Percentiles rank a stretch among this genome's conserved stretches.
phyloP scores from a whole-genome alignment of 2,113 vertebrate species.

The Caretta caretta region DNA sequence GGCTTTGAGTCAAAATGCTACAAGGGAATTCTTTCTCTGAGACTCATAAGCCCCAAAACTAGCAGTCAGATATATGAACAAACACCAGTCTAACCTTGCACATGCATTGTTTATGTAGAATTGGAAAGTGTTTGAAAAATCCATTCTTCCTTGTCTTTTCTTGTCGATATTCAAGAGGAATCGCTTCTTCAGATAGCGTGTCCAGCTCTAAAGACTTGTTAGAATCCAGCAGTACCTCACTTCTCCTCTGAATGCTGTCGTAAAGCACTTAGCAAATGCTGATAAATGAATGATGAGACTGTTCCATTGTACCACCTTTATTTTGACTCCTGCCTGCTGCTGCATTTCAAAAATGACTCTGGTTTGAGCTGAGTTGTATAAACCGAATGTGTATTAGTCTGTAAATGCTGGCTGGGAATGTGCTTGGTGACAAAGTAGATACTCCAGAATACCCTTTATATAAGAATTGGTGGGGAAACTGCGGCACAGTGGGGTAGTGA shows the following conservation, averaged over 20 bases:
- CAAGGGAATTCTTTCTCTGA: not conserved
- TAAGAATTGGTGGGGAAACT: not conserved
- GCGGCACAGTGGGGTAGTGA: rapidly evolving
- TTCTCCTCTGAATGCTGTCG: too few relatives aligned
- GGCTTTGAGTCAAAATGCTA: not conserved
- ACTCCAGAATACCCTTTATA: rapidly evolving
- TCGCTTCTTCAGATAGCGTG: not conserved
- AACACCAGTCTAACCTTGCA: rapidly evolving
- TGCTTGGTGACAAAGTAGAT: rapidly evolving
- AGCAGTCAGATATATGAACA: rapidly evolving
- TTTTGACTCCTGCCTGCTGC: not conserved
- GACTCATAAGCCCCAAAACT: not conserved
- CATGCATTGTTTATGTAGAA: not conserved
- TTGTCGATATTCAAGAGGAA: not conserved
- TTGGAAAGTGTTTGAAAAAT: not conserved
- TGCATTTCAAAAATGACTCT: not conserved
- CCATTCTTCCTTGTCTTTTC: not conserved
- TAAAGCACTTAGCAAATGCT: not conserved
- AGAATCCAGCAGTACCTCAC: rapidly evolving
- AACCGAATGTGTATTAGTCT: not conserved
- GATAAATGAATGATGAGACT: rapidly evolving
- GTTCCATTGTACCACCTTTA: rapidly evolving
- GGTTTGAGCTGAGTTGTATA: not conserved
- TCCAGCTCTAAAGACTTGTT: rapidly evolving
- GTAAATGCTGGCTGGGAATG: rapidly evolving